These are phyloP conservation scores for Agrochola macilenta DNA, from an alignment of 2,888 invertebrate species.

Conservation along the genomic window DNA sequence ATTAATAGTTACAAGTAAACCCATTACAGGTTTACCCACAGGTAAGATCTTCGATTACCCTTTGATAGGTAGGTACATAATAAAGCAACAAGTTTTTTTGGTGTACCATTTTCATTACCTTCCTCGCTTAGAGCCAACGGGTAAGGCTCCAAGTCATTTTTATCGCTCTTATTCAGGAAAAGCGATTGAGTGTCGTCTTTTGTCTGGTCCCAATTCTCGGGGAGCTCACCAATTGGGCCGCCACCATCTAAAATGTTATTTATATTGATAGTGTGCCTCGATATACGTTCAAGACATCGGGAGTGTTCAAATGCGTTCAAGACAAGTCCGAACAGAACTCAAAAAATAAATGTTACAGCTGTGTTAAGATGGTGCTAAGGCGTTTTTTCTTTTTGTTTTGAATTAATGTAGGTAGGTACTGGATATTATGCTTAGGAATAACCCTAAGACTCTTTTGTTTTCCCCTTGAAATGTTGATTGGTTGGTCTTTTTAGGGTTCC, in stretches of 20 bases:
- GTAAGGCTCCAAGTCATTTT: constrained; percentile 89
- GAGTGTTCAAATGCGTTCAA: constrained; percentile 10
- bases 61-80: constrained; percentile 28
- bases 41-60: constrained; percentile 2
- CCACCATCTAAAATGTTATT: constrained; percentile 78
- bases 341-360: not conserved
- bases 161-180: constrained; percentile 89
- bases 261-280: constrained; percentile 56
- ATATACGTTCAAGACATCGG: constrained; percentile 43
- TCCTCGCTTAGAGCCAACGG: constrained; percentile 89
- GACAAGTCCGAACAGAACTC: not conserved
- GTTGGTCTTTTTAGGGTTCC: not conserved
- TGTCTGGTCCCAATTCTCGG: constrained; percentile 90
- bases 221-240: constrained; percentile 86
- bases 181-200: constrained; percentile 89
- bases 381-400: not conserved
- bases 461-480: not conserved
- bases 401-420: not conserved
- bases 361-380: not conserved
- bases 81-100: constrained; percentile 54
- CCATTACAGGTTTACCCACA: not conserved
- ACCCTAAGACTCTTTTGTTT: not conserved
- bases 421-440: not conserved
- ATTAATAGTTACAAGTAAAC: not conserved
- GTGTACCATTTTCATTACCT: constrained; percentile 76